These are phyloP conservation scores for Psammodynastes pulverulentus DNA, from an alignment of 2,113 vertebrate genomes.

Conservation along the genomic window DNA sequence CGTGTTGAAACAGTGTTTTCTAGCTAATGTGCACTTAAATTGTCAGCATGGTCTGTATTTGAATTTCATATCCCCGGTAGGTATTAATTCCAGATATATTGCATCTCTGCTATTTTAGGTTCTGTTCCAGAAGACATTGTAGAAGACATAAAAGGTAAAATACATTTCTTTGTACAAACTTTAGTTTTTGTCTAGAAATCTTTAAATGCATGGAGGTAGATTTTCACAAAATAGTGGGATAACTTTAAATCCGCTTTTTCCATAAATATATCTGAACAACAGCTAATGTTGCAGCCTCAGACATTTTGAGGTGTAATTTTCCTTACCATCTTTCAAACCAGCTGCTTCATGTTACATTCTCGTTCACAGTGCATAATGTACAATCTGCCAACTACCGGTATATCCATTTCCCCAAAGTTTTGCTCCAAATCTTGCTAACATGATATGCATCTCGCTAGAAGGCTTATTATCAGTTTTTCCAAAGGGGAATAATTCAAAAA, in stretches of 20 bases:
- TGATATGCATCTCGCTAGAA: not conserved
- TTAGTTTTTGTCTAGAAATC: not conserved
- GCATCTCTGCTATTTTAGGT: slow-evolving; percentile 69
- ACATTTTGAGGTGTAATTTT: not conserved
- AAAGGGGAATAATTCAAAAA: not conserved
- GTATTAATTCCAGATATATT: slow-evolving; percentile 27
- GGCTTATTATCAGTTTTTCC: not conserved
- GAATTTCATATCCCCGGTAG: not conserved
- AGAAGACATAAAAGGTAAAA: slow-evolving; percentile 94
- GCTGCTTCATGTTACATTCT: not conserved
- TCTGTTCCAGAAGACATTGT: slow-evolving; percentile 89
- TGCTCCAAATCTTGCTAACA: not conserved
- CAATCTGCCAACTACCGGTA: not conserved
- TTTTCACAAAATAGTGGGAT: not conserved
- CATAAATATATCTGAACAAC: not conserved
- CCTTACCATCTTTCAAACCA: not conserved
- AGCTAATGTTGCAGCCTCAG: not conserved
- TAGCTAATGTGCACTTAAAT: not conserved
- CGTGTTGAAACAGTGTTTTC: not conserved
- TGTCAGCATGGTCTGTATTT: not conserved
- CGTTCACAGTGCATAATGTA: not conserved
- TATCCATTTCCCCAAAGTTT: not conserved
- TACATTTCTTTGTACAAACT: not conserved
- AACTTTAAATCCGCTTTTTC: not conserved
- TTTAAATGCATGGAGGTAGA: not conserved